A percentile compares a stretch with the other conserved stretches of the same genome.
Conservation (phyloP, 2,888 invertebrate species). For the Furcula furcula region DNA sequence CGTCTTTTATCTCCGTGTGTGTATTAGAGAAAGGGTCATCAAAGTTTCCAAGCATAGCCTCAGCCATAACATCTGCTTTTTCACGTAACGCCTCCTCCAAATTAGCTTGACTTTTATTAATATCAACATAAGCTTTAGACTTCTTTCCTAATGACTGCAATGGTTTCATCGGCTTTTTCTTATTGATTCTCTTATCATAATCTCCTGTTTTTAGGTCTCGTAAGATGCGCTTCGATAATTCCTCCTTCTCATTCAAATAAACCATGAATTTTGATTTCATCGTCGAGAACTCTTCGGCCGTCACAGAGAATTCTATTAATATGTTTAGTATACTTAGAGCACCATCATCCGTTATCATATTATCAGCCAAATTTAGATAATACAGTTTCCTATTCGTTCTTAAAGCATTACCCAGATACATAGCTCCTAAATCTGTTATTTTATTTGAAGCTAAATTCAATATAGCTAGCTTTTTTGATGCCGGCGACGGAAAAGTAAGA, state of each 20-base stretch:
- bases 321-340: conserved; percentile 31
- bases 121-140: conserved; percentile 23
- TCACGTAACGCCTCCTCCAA: conserved; percentile 29
- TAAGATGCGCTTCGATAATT: conserved; percentile 23
- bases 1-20: conserved; percentile 31
- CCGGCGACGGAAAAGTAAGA: conserved; percentile 33
- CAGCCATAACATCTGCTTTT: conserved; percentile 36
- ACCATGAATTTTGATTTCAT: conserved; percentile 28
- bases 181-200: conserved; percentile 23
- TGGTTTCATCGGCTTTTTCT: conserved; percentile 18
- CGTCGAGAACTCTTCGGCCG: conserved; percentile 33
- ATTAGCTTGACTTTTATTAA: conserved; percentile 16
- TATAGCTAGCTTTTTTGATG: conserved; percentile 40
- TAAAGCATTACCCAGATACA: conserved; percentile 38
- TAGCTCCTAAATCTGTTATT: conserved; percentile 51
- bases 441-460: conserved; percentile 53
- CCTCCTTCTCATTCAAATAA: conserved; percentile 38
- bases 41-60: conserved; percentile 33
- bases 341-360: conserved; percentile 50
- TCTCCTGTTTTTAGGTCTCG: conserved; percentile 31
- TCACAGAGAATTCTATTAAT: conserved; percentile 42
- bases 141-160: conserved; percentile 23
- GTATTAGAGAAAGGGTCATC: conserved; percentile 38
- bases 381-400: conserved; percentile 45
- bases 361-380: conserved; percentile 55